Base-by-base conservation (phyloP, 2,113 vertebrate genomes). In the Todiramphus chloris region DNA sequence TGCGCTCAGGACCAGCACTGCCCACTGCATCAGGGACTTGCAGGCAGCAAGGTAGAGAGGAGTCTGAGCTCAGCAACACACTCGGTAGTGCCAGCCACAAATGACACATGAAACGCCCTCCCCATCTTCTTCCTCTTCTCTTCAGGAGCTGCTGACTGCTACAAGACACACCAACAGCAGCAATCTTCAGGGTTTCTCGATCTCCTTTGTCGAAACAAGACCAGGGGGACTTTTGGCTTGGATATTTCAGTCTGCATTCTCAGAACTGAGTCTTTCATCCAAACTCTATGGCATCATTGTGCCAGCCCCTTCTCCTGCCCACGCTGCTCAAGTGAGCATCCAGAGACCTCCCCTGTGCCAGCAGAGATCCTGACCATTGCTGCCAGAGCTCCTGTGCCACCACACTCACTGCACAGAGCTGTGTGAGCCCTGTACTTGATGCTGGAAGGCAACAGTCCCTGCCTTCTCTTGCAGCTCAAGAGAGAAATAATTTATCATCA, bases 341-440 rank as follows among this genome's bases (percentile, higher is more conserved):
- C 67, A 62, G 79, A 25, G 31, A 4, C 46, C 9, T 35, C 11
- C 30, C 27, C 24, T 2, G 13, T 20, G 73, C 53, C 46, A 62
- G n/a, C 55, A 56, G 53, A 55, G 21, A 20, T 21, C 25, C 80
- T 13, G 8, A 11, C 5, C 7, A 2, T 10, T 15, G 56, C 27
- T 63, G 64, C 77, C 13, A 0, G 15, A 37, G 48, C 56, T 33
- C 69, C 48, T 44, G 37, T 19, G 12, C 51, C 66, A 37, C 17
- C 35, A 16, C 1, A 0, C 5, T 2, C 4, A 7, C 1, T 20
- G 51, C 3, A 0, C 50, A 16, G 60, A 4, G 1, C 24, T 12
- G 19, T 0, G 1, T 2, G 2, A 51, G 41, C 3, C 25, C 33
- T 18, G 43, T 20, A 0, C 4, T 11, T 12, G 3, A 6, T 21